Conservation (phyloP, 2,797 vertebrate species). For the Cygnus olor region DNA sequence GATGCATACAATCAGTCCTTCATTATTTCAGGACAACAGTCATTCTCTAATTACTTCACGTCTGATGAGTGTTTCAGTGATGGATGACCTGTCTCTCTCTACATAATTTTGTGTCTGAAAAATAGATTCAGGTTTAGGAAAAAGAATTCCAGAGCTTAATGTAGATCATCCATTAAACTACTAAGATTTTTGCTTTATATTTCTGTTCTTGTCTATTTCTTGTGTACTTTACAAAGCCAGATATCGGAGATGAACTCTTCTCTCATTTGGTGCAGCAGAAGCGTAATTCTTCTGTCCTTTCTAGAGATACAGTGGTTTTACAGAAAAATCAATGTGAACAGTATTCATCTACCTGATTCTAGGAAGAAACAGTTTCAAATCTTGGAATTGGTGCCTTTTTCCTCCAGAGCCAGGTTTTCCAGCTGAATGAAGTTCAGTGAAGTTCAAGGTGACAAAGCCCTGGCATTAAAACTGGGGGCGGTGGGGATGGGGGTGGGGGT, state of each 20-base stretch:
- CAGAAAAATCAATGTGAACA: not conserved
- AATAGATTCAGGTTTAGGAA: not conserved
- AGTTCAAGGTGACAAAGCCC: not conserved
- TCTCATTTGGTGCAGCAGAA: not conserved
- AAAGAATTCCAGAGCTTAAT: not conserved
- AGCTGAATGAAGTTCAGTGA: not conserved
- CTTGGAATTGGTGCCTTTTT: not conserved
- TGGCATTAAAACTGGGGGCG: not conserved
- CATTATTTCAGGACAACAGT: slow-evolving; percentile 48
- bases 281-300: not conserved
- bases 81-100: slow-evolving; percentile 33
- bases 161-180: not conserved
- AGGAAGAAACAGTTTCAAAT: not conserved
- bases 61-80: slow-evolving; percentile 40
- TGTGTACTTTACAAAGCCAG: not conserved
- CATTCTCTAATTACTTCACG: slow-evolving; percentile 39
- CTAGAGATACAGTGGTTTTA: not conserved
- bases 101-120: slow-evolving; percentile 21
- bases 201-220: not conserved
- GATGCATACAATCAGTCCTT: slow-evolving; percentile 9
- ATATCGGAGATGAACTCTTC: not conserved
- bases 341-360: not conserved
- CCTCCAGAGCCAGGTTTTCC: not conserved
- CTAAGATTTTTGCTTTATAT: not conserved
- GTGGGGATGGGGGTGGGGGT: too few species aligned